These are phyloP conservation scores for western clawed frog (Xenopus tropicalis) DNA, from an alignment of 2,113 vertebrate genomes.

Conservation along the genomic window DNA sequence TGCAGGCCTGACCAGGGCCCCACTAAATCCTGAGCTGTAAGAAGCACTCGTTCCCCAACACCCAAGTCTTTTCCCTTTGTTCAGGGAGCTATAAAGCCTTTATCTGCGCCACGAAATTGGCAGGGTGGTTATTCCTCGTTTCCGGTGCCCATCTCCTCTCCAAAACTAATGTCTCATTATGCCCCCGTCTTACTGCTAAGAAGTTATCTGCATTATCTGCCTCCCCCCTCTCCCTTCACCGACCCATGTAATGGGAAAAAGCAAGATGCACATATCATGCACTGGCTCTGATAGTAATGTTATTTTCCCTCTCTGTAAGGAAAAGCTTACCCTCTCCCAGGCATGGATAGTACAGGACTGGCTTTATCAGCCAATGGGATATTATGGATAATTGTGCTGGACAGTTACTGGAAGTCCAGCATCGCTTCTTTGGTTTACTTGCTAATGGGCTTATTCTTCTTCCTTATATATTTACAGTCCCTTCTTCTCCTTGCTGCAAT, in stretches of 20 bases:
- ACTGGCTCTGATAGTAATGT: conserved; percentile 47
- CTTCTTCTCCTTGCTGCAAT: not conserved
- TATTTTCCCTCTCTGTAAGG: not conserved
- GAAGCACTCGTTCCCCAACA: not conserved
- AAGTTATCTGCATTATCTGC: conserved; percentile 70
- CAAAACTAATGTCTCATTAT: conserved; percentile 91
- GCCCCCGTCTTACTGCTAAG: conserved; percentile 88
- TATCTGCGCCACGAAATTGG: conserved; percentile 77
- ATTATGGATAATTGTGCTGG: not conserved
- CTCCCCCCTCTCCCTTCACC: conserved; percentile 82
- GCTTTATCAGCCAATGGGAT: not conserved
- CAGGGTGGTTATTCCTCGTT: conserved; percentile 77
- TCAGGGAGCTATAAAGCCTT: conserved; percentile 70
- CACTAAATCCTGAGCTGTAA: not conserved
- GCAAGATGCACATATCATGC: conserved; percentile 74
- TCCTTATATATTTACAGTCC: not conserved
- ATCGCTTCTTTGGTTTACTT: too few species aligned
- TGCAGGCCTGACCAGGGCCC: too few species aligned
- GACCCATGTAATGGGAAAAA: conserved; percentile 70
- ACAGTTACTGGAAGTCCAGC: too few species aligned
- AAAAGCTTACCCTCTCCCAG: not conserved
- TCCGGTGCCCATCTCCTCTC: conserved; percentile 77
- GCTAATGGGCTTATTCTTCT: too few species aligned
- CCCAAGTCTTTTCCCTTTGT: conserved; percentile 62
- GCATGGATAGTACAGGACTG: not conserved